These are phyloP conservation scores for Pipistrellus pygmaeus DNA, from an alignment of 2,797 vertebrate species.

Conservation along the genomic window DNA sequence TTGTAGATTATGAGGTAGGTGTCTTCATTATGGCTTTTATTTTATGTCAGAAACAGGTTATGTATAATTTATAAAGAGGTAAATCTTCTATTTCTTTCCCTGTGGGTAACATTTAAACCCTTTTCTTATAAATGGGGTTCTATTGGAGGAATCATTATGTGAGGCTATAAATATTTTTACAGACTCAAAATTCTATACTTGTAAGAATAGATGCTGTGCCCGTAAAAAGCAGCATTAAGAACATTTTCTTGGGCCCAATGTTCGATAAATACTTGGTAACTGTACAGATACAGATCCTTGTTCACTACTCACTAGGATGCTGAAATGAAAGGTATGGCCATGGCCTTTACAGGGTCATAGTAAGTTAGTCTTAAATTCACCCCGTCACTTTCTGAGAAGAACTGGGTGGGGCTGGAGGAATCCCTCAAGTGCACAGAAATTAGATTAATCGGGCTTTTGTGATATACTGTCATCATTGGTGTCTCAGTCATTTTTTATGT, in stretches of 20 bases:
- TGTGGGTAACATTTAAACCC: conserved; percentile 15
- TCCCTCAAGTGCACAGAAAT: neutral
- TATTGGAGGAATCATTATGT: neutral
- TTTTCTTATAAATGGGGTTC: conserved; percentile 35
- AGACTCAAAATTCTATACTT: neutral
- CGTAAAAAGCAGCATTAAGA: neutral
- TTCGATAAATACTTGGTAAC: neutral
- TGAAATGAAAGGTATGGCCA: neutral
- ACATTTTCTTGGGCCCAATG: neutral
- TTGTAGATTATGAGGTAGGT: neutral
- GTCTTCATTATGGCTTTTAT: conserved; percentile 18
- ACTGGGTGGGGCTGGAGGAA: neutral
- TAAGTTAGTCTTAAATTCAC: neutral
- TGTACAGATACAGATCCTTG: neutral
- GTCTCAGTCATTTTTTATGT: neutral
- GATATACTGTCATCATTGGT: neutral
- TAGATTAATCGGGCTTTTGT: neutral
- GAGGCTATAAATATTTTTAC: conserved; percentile 26
- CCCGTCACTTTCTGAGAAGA: neutral
- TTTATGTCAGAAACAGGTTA: conserved; percentile 31
- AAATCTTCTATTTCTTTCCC: conserved; percentile 48
- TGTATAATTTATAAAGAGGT: conserved; percentile 13
- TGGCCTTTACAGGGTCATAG: neutral
- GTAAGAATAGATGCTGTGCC: neutral
- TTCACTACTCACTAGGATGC: neutral